Base-by-base conservation (phyloP, 2,797 vertebrate genomes). In the Malurus leucopterus region DNA sequence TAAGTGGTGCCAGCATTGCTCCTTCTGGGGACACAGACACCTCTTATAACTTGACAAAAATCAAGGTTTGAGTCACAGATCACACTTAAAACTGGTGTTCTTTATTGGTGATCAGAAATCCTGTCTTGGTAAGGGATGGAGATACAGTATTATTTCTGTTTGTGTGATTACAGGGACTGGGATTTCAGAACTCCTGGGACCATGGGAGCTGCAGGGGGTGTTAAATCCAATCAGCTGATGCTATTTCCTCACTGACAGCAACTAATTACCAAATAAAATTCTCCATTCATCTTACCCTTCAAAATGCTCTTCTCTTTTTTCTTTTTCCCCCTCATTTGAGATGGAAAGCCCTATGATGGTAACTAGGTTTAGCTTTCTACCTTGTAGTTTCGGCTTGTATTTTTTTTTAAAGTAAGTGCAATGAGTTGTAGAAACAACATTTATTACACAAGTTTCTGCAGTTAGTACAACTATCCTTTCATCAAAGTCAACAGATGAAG, bases 1-100 rank as follows among this genome's bases (percentile, higher is more conserved):
- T 98, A 95, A 96, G 96, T 4, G n/a, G 14, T 87, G 62, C 11
- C 34, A 12, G 2, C 4, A 0, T 58, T 70, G 21, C 22, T 58
- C 18, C 36, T 78, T 15, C 72, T 76, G 74, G 7, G 15, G 9
- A 30, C 23, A 21, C 14, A 51, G 41, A 59, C 0, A 1, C 34
- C 12, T 82, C 34, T 72, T 85, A 11, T 4, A 89, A 62, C 44
- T 62, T 27, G 5, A 11, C 34, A 72, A 85, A 85, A 75, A 44
- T 46, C 46, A 64, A 68, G 9, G 38, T 50, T 82, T 0, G 1
- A 47, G 29, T 62, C 59, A 34, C n/a, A 49, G 51, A 32, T 54
- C 26, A 18, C 23, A 2, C 69, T 69, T 75, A 24, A 65, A 75
- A 43, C 5, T 0, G 1, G 8, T 1, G 3, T 11, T 6, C 8